These are phyloP conservation scores for Scaptomyza tumidula DNA, from an alignment of 2,888 invertebrate genomes.

Conservation along the genomic window DNA sequence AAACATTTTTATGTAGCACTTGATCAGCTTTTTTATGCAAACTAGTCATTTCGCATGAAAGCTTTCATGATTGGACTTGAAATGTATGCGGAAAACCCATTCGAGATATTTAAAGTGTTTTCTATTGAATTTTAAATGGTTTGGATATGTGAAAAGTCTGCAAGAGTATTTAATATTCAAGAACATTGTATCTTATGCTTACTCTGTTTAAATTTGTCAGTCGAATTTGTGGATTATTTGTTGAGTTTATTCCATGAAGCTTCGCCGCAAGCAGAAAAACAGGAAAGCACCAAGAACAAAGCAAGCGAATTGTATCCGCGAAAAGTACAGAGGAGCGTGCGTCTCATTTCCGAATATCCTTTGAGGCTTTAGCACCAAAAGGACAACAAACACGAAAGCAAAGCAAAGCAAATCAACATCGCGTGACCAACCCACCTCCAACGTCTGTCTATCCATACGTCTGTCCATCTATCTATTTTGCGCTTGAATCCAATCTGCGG, in stretches of 20 bases:
- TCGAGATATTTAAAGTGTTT: no score
- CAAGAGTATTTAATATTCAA: neutral
- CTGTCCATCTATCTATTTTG: neutral
- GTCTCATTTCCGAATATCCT: conserved; percentile 16
- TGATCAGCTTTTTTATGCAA: neutral
- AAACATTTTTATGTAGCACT: neutral
- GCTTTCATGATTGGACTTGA: neutral
- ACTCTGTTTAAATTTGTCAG: neutral
- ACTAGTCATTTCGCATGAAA: neutral
- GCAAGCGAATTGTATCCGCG: neutral
- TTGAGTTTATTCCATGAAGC: conserved; percentile 35
- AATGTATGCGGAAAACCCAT: neutral
- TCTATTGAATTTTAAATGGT: no score
- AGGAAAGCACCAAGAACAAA: conserved; percentile 24
- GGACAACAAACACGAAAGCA: conserved; percentile 1
- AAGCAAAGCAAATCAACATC: conserved; percentile 13
- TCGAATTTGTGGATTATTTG: conserved; percentile 62
- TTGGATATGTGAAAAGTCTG: no score
- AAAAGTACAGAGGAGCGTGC: neutral
- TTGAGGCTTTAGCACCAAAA: conserved; percentile 37
- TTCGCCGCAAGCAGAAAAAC: neutral
- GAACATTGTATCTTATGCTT: no score
- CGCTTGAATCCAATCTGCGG: conserved; percentile 23
- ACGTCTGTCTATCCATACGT: neutral
- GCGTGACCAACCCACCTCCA: conserved; percentile 15